phyloP scores from a whole-genome alignment of 2,113 vertebrate species.

The Ochotona curzoniae region DNA sequence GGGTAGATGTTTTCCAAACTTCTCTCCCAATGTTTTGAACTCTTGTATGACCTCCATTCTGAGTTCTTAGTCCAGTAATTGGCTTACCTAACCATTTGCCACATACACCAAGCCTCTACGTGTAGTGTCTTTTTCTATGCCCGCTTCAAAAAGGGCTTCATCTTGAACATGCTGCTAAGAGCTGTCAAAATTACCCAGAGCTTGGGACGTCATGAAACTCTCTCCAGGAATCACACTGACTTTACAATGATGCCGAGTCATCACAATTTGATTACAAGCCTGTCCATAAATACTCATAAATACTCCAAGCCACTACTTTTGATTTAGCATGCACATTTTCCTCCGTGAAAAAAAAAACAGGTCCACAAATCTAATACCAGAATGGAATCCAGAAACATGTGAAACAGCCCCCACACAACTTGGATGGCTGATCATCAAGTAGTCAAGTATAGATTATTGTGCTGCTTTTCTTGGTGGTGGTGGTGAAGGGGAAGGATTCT shows the following conservation, averaged over 20 bases:
- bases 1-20: neutral
- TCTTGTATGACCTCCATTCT: neutral
- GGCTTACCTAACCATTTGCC: neutral
- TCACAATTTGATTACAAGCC: neutral
- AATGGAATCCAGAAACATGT: neutral
- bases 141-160: neutral
- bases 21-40: neutral
- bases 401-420: neutral
- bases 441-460: neutral
- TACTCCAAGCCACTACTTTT: neutral
- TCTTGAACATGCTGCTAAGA: neutral
- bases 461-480: neutral
- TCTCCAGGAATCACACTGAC: neutral
- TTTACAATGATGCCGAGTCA: neutral
- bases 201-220: conserved; percentile 7
- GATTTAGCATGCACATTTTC: neutral
- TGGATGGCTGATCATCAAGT: neutral
- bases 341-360: neutral
- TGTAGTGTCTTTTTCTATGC: neutral
- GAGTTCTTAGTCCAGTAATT: neutral
- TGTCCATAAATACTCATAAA: neutral
- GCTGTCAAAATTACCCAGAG: neutral
- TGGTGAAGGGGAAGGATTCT: neutral
- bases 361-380: neutral
- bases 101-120: neutral